Evolutionary conservation across 2,113 vertebrate genomes (phyloP), one percentile per base, ranked within the genome.

Genomic region (pig (Sus scrofa)): DNA sequence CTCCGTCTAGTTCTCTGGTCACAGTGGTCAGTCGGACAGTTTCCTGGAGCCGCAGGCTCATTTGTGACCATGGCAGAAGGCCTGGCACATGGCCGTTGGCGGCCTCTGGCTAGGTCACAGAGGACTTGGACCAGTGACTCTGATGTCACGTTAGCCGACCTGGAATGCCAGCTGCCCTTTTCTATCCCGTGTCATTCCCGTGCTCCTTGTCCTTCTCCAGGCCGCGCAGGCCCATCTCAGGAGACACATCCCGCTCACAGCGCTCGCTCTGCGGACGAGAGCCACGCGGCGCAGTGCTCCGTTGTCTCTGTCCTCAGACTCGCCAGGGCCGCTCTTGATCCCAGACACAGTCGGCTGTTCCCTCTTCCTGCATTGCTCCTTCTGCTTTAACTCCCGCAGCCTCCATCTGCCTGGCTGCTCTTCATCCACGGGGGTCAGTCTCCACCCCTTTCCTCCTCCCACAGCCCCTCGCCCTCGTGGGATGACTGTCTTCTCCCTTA

Each of bases 211-310:
- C 54, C 37, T 89, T 54, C 32, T 91, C 50, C 50, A 19, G 16
- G 78, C 34, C 14, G 7, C 7, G 9, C 24, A 65, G 30, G 50
- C 44, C 54, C 24, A 12, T 19, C 26, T 56, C 22, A 44, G 54
- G 20, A 37, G 27, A 11, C 27, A 26, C 13, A 1, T 70, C 44
- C 30, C 63, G 34, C 39, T 22, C 50, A 14, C 3, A 50, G 9
- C 16, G 15, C 50, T 58, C 6, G 0, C 27, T 32, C 4, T 4
- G 1, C 8, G 50, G 70, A 27, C 37, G 62, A 56, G 74, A 22
- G 56, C 24, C 0, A 7, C 0, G 1, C 13, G 10, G 22, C 7
- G 15, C 6, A n/a, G 27, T 13, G 0, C 22, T 16, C 58, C 44
- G 0, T 24, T 44, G 0, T 27, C n/a, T 54, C 30, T 73, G 32